Percentiles rank a stretch among this genome's conserved stretches.
Conservation (phyloP, 2,797 vertebrate species). For the Microchirus variegatus region DNA sequence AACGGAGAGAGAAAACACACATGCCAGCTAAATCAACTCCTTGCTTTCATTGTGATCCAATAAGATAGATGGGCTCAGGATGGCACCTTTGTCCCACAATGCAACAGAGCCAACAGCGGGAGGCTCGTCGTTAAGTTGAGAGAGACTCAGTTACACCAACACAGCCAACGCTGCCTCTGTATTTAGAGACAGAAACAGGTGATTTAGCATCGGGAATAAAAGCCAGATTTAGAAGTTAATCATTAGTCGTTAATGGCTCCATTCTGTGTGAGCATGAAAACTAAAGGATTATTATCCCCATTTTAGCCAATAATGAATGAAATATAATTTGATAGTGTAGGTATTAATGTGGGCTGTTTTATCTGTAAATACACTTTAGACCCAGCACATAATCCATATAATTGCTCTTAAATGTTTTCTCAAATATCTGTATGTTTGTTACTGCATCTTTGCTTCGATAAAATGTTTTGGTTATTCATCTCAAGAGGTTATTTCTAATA, state of each 20-base stretch:
- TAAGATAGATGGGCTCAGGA: conserved; percentile 62
- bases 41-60: conserved; percentile 61
- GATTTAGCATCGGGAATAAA: conserved; percentile 19
- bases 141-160: conserved; percentile 38
- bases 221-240: neutral
- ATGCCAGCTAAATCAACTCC: conserved; percentile 64
- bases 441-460: too few relatives aligned
- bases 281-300: too few relatives aligned
- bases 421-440: too few relatives aligned
- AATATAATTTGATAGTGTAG: too few relatives aligned
- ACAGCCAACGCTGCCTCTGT: conserved; percentile 27
- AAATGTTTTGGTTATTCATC: too few relatives aligned
- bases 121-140: conserved; percentile 46
- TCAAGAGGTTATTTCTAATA: too few relatives aligned
- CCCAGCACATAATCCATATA: too few relatives aligned
- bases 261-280: too few relatives aligned
- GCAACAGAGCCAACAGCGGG: conserved; percentile 49
- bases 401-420: too few relatives aligned
- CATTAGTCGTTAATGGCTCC: neutral
- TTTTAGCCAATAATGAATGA: too few relatives aligned
- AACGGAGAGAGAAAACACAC: conserved; percentile 45
- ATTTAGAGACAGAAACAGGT: conserved; percentile 4
- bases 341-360: too few relatives aligned
- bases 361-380: too few relatives aligned
- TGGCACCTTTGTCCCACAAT: conserved; percentile 65